Evolutionary conservation across 2,113 vertebrate genomes (phyloP).

Genomic region (Calypte anna): DNA sequence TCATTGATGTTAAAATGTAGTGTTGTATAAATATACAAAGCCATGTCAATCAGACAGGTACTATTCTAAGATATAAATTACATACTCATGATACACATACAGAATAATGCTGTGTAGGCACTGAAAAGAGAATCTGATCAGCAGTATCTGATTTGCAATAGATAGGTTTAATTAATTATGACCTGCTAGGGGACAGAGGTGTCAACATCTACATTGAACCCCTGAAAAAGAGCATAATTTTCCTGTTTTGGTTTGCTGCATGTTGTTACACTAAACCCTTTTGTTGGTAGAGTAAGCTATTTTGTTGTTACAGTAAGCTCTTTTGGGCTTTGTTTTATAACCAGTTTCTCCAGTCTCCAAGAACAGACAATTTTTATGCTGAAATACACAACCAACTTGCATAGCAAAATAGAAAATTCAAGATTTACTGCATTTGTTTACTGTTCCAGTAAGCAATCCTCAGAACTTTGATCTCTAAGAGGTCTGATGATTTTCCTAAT

Average conservation of each 20-base stretch:
- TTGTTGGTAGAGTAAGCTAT: background rate
- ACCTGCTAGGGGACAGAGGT: background rate
- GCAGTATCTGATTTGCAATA: background rate
- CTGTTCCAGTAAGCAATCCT: background rate
- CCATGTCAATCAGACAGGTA: conserved; percentile 3
- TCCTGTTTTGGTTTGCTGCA: background rate
- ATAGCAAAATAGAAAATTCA: background rate
- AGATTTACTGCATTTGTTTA: background rate
- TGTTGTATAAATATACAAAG: background rate
- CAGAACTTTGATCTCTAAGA: background rate
- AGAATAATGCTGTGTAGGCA: background rate
- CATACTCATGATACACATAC: background rate
- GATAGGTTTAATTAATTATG: background rate
- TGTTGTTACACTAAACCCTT: background rate
- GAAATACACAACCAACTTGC: background rate
- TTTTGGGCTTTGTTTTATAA: background rate
- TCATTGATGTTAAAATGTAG: conserved; percentile 3
- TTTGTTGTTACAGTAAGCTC: background rate
- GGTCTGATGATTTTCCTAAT: background rate
- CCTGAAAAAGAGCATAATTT: background rate
- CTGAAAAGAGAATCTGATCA: background rate
- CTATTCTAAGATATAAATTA: background rate
- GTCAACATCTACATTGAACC: background rate
- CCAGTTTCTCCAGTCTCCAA: background rate
- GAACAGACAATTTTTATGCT: background rate